Conservation (phyloP, 2,888 invertebrate species). For the Epinotia nisella region DNA sequence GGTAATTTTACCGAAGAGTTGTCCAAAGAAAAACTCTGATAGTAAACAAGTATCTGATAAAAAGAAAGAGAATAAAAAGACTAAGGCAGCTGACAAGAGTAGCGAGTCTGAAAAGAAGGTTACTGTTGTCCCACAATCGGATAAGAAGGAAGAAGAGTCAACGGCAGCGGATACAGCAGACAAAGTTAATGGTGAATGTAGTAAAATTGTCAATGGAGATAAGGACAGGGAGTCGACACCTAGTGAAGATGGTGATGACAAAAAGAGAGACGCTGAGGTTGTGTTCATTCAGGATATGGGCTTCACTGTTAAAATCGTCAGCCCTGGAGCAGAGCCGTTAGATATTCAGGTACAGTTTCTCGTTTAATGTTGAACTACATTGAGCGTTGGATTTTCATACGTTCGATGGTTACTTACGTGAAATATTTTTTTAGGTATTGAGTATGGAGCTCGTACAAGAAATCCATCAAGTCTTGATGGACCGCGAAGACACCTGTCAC, state of each 20-base stretch:
- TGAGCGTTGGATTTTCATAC: background rate
- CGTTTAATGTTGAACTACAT: background rate
- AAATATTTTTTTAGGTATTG: constrained; percentile 87
- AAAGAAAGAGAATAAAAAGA: constrained; percentile 73
- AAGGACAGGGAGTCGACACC: constrained; percentile 77
- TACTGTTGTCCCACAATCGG: constrained; percentile 54
- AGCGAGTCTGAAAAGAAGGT: constrained; percentile 68
- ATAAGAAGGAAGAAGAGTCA: constrained; percentile 58
- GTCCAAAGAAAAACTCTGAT: constrained; percentile 61
- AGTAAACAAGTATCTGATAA: constrained; percentile 65
- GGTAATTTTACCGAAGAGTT: constrained; percentile 55
- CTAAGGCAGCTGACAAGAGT: constrained; percentile 61
- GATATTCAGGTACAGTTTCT: constrained; percentile 91
- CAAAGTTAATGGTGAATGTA: constrained; percentile 66
- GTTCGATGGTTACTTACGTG: background rate
- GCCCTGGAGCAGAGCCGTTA: constrained; percentile 95
- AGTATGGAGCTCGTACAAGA: constrained; percentile 99
- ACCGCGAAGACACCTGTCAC: constrained; percentile 99
- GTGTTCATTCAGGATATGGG: constrained; percentile 96
- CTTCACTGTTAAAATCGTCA: constrained; percentile 96
- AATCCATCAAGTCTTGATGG: constrained; percentile 99
- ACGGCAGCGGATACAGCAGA: constrained; percentile 60
- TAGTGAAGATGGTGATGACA: constrained; percentile 83
- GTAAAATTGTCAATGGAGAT: constrained; percentile 71
- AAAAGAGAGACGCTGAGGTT: constrained; percentile 89